Conservation (phyloP, 1,140 invertebrate species). For the Panulirus ornatus region DNA sequence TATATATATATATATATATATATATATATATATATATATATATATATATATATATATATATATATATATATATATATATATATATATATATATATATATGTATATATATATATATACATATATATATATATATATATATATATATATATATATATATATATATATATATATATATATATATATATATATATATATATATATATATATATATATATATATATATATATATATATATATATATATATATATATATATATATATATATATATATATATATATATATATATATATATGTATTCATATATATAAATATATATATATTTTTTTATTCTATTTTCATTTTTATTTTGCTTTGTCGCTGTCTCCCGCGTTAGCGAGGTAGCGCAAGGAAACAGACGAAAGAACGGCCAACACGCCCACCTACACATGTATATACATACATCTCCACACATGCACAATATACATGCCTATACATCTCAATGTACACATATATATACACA, state of each 20-base stretch:
- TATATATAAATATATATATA: slow-evolving; percentile 13
- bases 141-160: slow-evolving; percentile 35
- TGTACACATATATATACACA: too few relatives aligned
- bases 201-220: slow-evolving; percentile 12
- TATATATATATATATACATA: neutral
- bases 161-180: slow-evolving; percentile 29
- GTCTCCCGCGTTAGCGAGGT: too few relatives aligned
- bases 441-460: too few relatives aligned
- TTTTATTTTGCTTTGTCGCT: too few relatives aligned
- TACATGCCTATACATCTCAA: too few relatives aligned
- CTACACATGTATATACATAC: too few relatives aligned
- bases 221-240: slow-evolving; percentile 12
- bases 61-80: slow-evolving; percentile 14
- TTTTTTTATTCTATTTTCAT: neutral
- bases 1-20: slow-evolving; percentile 41
- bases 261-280: neutral
- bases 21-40: slow-evolving; percentile 26
- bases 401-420: too few relatives aligned
- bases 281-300: neutral
- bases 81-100: slow-evolving; percentile 12
- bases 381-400: too few relatives aligned
- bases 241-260: slow-evolving; percentile 11
- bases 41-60: slow-evolving; percentile 14
- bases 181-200: slow-evolving; percentile 41
- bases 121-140: slow-evolving; percentile 32